Conservation (phyloP, 2,113 vertebrate species). For the Tretioscincus oriximinensis region DNA sequence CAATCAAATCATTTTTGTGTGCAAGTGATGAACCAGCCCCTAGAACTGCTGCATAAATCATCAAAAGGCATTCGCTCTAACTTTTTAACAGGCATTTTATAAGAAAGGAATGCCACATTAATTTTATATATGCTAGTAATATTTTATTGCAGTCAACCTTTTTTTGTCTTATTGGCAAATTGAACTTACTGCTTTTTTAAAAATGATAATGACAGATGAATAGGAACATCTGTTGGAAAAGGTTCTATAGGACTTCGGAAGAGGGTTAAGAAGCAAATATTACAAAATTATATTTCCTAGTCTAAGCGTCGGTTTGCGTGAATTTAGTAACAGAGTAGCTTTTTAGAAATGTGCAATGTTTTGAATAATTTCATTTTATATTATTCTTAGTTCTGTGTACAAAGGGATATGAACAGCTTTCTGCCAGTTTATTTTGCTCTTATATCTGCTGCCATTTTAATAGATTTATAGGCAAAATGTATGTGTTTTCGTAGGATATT, state of each 20-base stretch:
- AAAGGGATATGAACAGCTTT: too few relatives aligned
- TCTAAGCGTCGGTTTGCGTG: constrained; percentile 27
- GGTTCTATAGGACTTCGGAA: constrained; percentile 13
- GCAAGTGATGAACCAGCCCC: constrained; percentile 26
- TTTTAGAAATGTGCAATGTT: background rate
- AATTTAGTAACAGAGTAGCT: constrained; percentile 19
- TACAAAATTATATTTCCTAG: constrained; percentile 47
- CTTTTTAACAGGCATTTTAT: constrained; percentile 42
- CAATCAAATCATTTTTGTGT: constrained; percentile 29
- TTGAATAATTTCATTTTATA: too few relatives aligned
- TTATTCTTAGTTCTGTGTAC: too few relatives aligned
- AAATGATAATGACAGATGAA: constrained; percentile 39
- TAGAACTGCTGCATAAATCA: constrained; percentile 39
- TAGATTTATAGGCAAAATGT: too few relatives aligned
- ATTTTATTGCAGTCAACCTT: constrained; percentile 49
- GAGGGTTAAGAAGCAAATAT: constrained; percentile 45
- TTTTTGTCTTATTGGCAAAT: constrained; percentile 45
- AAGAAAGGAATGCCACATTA: constrained; percentile 41
- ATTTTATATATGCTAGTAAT: constrained; percentile 50
- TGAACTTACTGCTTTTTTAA: constrained; percentile 20
- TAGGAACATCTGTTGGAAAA: constrained; percentile 46
- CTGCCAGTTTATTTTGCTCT: too few relatives aligned
- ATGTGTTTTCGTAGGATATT: too few relatives aligned
- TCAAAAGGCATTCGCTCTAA: constrained; percentile 38
- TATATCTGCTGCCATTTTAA: too few relatives aligned